Evolutionary conservation across 2,113 vertebrate genomes (phyloP), one percentile per base, ranked within the genome.

Genomic region (Nicator chloris): DNA sequence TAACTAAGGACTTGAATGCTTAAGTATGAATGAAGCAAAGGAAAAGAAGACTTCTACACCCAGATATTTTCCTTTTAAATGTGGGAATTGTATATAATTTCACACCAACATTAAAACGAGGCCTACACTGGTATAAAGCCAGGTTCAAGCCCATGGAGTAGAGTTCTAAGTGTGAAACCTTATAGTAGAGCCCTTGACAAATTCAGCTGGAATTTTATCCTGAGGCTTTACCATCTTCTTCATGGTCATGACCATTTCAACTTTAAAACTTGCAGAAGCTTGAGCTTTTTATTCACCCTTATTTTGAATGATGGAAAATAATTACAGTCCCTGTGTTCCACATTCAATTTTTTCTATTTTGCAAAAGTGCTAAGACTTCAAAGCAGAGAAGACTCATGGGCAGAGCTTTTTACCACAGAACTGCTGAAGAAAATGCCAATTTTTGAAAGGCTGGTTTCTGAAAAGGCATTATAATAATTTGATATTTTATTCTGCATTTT

Each of bases 311-410:
- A 77, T 83, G 71, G 47, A 45, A 17, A 33, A 45, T 56, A 89
- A 91, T 96, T 97, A 76, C 50, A 87, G 49, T 86, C 81, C 45
- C 44, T 53, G 22, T 57, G 53, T 59, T 96, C 37, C 73, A 76
- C 28, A 87, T 84, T 60, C 14, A 40, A 1, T 86, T 87, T 93
- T 94, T 89, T 82, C 37, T 85, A 10, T 92, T 94, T 93, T 95
- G 37, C n/a, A 65, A n/a, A 93, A 84, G 54, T 82, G 23, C 65
- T 72, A 64, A 49, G 57, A 89, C 78, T 95, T 95, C 83, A 93
- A 93, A 95, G 94, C 83, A 69, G 60, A 57, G 37, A 86, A 76
- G 13, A 82, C 86, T 89, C 57, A 68, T 71, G 73, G 84, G 63
- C 83, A 89, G 73, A 61, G 50, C 53, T 82, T 94, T 87, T 68